phyloP scores from a whole-genome alignment of 2,888 invertebrate genomes.

The Cantharis rufa region DNA sequence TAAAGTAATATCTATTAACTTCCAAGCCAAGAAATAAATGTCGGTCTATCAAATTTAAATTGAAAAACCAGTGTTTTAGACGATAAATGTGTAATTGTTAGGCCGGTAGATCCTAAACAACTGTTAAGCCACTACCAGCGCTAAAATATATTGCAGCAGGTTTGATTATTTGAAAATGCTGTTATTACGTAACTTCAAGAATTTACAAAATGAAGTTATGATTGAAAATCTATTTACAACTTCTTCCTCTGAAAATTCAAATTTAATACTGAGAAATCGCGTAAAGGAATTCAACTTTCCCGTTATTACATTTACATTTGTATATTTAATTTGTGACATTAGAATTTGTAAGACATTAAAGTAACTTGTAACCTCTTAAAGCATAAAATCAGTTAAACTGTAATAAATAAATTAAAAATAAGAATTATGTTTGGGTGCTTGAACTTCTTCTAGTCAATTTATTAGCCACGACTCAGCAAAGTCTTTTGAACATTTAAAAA shows the following conservation, averaged over 20 bases:
- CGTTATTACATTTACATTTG: neutral
- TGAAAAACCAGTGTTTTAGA: neutral
- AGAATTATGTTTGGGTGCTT: neutral
- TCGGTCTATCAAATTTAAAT: neutral
- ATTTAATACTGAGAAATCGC: neutral
- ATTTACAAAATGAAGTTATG: neutral
- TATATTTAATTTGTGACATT: neutral
- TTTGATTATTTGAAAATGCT: neutral
- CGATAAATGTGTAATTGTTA: neutral
- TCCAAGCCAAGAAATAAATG: neutral
- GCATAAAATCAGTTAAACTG: neutral
- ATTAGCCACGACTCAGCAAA: neutral
- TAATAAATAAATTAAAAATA: neutral
- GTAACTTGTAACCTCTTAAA: neutral
- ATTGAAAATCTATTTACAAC: neutral
- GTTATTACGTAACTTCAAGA: neutral
- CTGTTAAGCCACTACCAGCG: neutral
- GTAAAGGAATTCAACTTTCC: neutral
- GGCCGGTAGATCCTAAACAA: neutral
- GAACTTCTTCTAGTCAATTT: neutral
- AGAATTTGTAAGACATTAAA: neutral
- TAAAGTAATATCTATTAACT: neutral
- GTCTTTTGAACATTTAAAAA: neutral
- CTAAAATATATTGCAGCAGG: neutral
- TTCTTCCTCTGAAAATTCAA: neutral